phyloP scores from a whole-genome alignment of 2,113 vertebrate genomes.

The Henicopernis longicauda region DNA sequence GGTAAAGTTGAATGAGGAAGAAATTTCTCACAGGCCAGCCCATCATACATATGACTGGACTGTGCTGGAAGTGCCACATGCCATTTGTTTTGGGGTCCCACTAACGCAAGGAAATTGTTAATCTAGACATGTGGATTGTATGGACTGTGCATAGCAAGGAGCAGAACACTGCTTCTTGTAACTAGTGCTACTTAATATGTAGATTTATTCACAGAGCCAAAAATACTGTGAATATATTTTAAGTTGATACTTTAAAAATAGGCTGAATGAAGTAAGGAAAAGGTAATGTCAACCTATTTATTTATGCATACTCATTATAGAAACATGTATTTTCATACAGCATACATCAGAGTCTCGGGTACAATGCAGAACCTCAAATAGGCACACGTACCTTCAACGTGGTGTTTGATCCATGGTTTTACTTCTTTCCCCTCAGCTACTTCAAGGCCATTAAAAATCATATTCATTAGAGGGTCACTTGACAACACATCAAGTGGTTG shows the following conservation, averaged over 20 bases:
- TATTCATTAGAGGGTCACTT: neutral
- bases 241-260: neutral
- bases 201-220: neutral
- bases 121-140: neutral
- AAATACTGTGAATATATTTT: neutral
- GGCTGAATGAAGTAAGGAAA: neutral
- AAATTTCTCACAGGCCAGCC: neutral
- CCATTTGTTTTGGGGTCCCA: neutral
- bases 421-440: neutral
- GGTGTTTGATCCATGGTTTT: neutral
- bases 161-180: neutral
- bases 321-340: neutral
- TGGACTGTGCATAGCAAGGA: neutral
- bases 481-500: neutral
- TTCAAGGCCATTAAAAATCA: neutral
- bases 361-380: neutral
- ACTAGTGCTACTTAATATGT: neutral
- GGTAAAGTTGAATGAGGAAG: neutral
- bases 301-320: neutral
- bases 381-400: neutral
- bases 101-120: neutral
- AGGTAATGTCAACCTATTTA: neutral
- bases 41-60: neutral
- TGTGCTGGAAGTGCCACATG: neutral
- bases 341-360: neutral